Evolutionary conservation across 2,888 invertebrate genomes (phyloP).

Genomic region (Fissipunctia ypsillon): DNA sequence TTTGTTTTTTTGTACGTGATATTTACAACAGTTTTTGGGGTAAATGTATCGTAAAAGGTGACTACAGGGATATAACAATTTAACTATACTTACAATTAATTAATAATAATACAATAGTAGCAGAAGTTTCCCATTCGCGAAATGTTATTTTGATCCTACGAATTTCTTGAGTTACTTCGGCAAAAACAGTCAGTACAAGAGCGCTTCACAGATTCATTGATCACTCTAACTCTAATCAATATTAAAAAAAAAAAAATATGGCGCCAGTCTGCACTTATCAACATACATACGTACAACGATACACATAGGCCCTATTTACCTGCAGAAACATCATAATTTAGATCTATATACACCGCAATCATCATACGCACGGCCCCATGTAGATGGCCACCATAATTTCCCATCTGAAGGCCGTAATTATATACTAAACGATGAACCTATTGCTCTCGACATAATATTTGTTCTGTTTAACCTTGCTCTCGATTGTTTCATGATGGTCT

Average conservation of each 20-base stretch:
- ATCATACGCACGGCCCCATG: slow-evolving; percentile 61
- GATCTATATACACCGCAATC: slow-evolving; percentile 49
- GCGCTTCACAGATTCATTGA: slow-evolving; percentile 7
- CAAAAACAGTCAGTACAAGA: background rate
- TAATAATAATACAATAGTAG: too few relatives aligned
- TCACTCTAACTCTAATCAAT: slow-evolving; percentile 8
- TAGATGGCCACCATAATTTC: slow-evolving; percentile 67
- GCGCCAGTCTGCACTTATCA: slow-evolving; percentile 26
- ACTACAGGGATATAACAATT: background rate
- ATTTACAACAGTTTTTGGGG: background rate
- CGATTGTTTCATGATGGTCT: slow-evolving; percentile 76
- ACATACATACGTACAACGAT: slow-evolving; percentile 5
- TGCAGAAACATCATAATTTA: slow-evolving; percentile 50
- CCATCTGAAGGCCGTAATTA: slow-evolving; percentile 68
- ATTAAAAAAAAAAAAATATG: slow-evolving; percentile 19
- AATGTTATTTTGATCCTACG: too few relatives aligned
- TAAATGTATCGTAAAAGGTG: background rate
- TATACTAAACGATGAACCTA: slow-evolving; percentile 44
- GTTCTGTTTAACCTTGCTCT: slow-evolving; percentile 82
- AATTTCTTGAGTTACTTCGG: background rate
- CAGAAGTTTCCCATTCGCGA: background rate
- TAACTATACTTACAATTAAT: background rate
- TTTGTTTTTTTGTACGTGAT: slow-evolving; percentile 20
- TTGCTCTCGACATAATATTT: slow-evolving; percentile 67
- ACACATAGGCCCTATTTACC: slow-evolving; percentile 37